Evolutionary conservation across 1,140 invertebrate genomes (phyloP).

Genomic region (Bombus fervidus): DNA sequence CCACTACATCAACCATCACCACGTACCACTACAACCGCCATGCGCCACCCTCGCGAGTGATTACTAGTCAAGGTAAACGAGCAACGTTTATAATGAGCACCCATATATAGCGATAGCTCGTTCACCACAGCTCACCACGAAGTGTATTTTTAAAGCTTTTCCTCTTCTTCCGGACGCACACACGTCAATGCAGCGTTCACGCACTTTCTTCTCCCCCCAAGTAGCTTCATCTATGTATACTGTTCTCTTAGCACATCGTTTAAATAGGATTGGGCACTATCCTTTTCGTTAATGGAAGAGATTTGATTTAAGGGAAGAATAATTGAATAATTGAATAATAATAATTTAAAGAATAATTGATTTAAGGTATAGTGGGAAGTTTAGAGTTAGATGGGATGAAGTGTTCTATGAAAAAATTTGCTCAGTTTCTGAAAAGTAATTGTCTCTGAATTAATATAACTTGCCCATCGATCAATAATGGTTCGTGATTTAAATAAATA

Average conservation of each 20-base stretch:
- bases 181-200: neutral
- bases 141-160: constrained; percentile 12
- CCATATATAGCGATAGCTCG: constrained; percentile 60
- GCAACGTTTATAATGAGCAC: constrained; percentile 68
- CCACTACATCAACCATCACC: constrained; percentile 73
- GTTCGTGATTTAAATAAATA: no score
- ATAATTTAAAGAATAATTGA: no score
- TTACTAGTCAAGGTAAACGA: constrained; percentile 80
- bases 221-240: neutral
- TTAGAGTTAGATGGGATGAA: no score
- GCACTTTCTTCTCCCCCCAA: constrained; percentile 15
- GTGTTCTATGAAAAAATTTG: no score
- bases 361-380: no score
- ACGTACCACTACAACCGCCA: constrained; percentile 73
- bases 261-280: neutral
- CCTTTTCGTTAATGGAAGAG: neutral
- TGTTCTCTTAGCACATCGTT: neutral
- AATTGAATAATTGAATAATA: no score
- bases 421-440: no score
- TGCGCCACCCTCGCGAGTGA: constrained; percentile 77
- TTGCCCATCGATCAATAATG: no score
- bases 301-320: neutral
- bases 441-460: no score
- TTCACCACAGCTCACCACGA: constrained; percentile 25
- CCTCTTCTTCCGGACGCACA: constrained; percentile 21